phyloP scores from a whole-genome alignment of 23 tunicate genomes.

The Pegea sp. region DNA sequence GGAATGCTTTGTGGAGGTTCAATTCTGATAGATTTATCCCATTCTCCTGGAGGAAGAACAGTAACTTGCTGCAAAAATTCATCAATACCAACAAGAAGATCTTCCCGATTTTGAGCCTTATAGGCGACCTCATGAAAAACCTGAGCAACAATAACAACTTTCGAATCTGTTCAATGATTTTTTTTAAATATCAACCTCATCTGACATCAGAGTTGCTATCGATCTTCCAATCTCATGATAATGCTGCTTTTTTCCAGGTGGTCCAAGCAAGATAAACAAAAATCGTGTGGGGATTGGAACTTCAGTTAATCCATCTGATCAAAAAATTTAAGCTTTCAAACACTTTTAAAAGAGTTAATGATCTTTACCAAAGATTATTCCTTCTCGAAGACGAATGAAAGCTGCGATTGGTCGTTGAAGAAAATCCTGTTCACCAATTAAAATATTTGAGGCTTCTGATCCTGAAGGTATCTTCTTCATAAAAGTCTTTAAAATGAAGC shows the following conservation, averaged over 20 bases:
- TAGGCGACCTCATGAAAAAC: constrained; percentile 93
- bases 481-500: no score
- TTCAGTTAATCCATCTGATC: constrained; percentile 60
- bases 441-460: constrained; percentile 85
- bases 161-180: background rate
- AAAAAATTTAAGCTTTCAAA: background rate
- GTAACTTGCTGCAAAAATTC: constrained; percentile 88
- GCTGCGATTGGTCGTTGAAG: constrained; percentile 68
- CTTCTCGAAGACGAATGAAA: constrained; percentile 56
- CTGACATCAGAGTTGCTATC: constrained; percentile 92
- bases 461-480: constrained; percentile 95
- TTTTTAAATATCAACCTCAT: constrained; percentile 31
- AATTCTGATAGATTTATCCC: constrained; percentile 73
- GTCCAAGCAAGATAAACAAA: constrained; percentile 82
- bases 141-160: constrained; percentile 4
- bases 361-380: constrained; percentile 37
- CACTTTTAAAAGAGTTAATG: background rate
- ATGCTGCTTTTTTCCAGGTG: constrained; percentile 47
- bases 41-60: constrained; percentile 74
- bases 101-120: constrained; percentile 59
- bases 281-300: constrained; percentile 87
- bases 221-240: constrained; percentile 96
- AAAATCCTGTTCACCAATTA: constrained; percentile 71
- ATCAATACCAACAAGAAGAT: constrained; percentile 75
- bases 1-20: constrained; percentile 94